Evolutionary conservation across 1,140 invertebrate species (phyloP).

Genomic region (Panagrolaimus sp.): DNA sequence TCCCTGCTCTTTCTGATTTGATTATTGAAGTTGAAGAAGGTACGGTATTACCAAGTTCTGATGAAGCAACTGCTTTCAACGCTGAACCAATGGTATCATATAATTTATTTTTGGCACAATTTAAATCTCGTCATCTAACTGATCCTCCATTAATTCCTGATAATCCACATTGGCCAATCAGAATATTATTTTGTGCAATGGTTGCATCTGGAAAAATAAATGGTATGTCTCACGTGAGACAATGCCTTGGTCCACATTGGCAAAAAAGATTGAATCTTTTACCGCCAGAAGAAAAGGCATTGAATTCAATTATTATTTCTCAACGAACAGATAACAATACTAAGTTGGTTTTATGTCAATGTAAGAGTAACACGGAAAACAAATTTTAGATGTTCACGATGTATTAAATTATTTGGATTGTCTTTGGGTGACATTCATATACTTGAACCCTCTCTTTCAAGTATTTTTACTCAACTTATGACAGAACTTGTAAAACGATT

Average conservation of each 20-base stretch:
- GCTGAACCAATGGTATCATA: not conserved
- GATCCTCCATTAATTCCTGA: not conserved
- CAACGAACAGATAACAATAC: no score
- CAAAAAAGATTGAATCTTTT: slow-evolving; percentile 3
- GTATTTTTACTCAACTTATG: no score
- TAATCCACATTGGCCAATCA: not conserved
- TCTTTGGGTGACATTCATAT: no score
- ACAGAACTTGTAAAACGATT: not conserved
- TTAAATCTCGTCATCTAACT: not conserved
- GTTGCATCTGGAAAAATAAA: slow-evolving; percentile 2
- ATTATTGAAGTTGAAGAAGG: not conserved
- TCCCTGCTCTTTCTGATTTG: not conserved
- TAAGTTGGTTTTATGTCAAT: no score
- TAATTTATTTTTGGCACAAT: not conserved
- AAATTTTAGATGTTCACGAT: no score
- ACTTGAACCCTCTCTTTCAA: no score
- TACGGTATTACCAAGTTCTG: not conserved
- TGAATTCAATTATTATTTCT: no score
- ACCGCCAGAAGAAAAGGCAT: not conserved
- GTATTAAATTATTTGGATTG: no score
- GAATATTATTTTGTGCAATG: not conserved
- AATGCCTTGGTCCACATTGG: not conserved
- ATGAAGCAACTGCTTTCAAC: not conserved
- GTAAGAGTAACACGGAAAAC: no score
- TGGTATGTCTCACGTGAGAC: not conserved